Evolutionary conservation across 2,113 vertebrate genomes (phyloP), one percentile per base, ranked within the genome.

Genomic region (Spermophilus dauricus): DNA sequence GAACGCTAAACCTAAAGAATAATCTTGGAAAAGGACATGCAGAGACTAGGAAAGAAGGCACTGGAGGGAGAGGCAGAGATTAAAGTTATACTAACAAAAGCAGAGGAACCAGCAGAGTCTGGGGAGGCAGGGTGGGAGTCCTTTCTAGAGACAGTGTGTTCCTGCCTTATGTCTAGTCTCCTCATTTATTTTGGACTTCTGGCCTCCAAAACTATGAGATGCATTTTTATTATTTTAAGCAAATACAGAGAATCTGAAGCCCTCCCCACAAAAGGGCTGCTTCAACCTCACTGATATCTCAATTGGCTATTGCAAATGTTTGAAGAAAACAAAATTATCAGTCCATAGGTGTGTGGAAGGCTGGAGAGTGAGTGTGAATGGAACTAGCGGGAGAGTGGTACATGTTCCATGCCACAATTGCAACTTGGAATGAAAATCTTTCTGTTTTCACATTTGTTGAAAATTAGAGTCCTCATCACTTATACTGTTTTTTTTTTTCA

Each of bases 341-440:
- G 39, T 28, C 2, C 10, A 48, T 22, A 0, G 8, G 0, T 65
- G 8, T 37, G 2, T 28, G 14, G 56, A 78, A 5, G 53, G 22
- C 48, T 73, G 72, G 4, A 87, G 32, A 10, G 53, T 14, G 24
- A 34, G 1, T 10, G 3, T n/a, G 7, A 37, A 26, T 80, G 32
- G 34, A 63, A 34, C 32, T 10, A 39, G 16, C 4, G 24, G 17
- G 14, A 39, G 5, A 2, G 8, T 67, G 51, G 37, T 8, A 12
- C 18, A 0, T 20, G 13, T 42, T 26, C 16, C 51, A 58, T 12
- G 10, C 16, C 12, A 48, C 11, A 70, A 9, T 0, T 70, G 11
- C 4, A 88, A 37, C 26, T 30, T 83, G 8, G 39, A 73, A 39
- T 77, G 12, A 70, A 92, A 91, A 63, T 39, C 26, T 91, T 14